Evolutionary conservation across 2,888 invertebrate species (phyloP), one percentile per base, ranked within the genome.

Genomic region (Leucania comma): DNA sequence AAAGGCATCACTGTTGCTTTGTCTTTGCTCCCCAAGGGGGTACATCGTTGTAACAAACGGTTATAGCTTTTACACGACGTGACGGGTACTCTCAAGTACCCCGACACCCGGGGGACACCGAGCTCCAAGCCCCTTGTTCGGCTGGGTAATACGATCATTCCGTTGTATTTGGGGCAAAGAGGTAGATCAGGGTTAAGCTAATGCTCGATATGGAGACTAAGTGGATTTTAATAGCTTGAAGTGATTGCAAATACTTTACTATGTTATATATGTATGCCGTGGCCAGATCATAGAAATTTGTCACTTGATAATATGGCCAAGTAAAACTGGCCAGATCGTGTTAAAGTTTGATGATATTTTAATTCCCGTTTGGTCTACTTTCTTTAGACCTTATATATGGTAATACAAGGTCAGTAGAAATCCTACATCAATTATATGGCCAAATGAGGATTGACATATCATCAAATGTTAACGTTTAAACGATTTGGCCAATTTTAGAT

Each of bases 61-160:
- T 84, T 84, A 82, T 80, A 56, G 80, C 76, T 61, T 72, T 76
- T 63, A 75, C 68, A 57, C 46, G 70, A 82, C 68, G 75, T 79
- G 78, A 69, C 71, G 71, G 77, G 72, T 66, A 22, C 68, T 54
- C 42, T 59, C 60, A 60, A 60, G 74, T 64, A 22, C 68, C 59
- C 42, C 56, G 54, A 65, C 38, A 60, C 77, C 66, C 70, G 57
- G 56, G 74, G 70, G 58, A 58, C 50, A 61, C 35, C 57, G 67
- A 59, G 50, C 32, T 66, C 57, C 57, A 60, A 64, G 38, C 32
- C 54, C 48, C 53, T 32, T 32, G 57, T 54, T 51, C 53, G 48
- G 48, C 53, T 64, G 32, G 50, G 35, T 81, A 78, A 84, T 81
- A 60, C 48, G 60, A 78, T 78, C 54, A 59, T 78, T 73, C 29